A percentile compares a stretch with the other conserved stretches of the same genome.
These are phyloP conservation scores for Cyanistes caeruleus DNA, from an alignment of 2,113 vertebrate genomes.

Conservation along the genomic window DNA sequence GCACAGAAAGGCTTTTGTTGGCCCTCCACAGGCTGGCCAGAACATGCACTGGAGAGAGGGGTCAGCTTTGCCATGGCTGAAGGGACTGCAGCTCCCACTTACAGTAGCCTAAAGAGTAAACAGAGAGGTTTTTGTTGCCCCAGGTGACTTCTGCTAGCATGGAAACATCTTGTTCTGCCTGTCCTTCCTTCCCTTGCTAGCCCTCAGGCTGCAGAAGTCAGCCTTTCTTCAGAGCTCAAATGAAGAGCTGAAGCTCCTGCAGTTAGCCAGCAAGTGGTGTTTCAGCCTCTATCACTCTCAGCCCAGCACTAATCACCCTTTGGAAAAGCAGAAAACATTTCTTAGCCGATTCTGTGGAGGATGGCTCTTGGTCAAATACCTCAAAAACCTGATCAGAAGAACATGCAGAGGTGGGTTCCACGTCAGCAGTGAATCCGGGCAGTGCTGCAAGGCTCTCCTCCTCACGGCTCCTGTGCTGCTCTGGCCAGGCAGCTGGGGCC, in stretches of 20 bases:
- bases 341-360: not conserved
- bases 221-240: not conserved
- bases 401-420: not conserved
- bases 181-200: not conserved
- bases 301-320: not conserved
- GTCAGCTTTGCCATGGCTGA: not conserved
- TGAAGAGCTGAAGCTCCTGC: not conserved
- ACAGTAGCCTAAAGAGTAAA: not conserved
- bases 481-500: not conserved
- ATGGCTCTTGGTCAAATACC: not conserved
- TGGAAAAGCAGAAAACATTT: not conserved
- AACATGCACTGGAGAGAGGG: not conserved
- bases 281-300: not conserved
- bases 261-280: not conserved
- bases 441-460: not conserved
- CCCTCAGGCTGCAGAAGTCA: not conserved
- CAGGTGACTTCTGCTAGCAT: not conserved
- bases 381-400: not conserved
- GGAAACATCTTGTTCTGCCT: not conserved
- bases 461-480: fast-evolving
- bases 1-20: conserved; percentile 39
- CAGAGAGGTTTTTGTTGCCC: not conserved
- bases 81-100: not conserved
- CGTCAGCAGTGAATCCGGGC: fast-evolving
- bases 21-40: not conserved